phyloP scores from a whole-genome alignment of 2,888 invertebrate genomes.

The Yponomeuta malinellus region DNA sequence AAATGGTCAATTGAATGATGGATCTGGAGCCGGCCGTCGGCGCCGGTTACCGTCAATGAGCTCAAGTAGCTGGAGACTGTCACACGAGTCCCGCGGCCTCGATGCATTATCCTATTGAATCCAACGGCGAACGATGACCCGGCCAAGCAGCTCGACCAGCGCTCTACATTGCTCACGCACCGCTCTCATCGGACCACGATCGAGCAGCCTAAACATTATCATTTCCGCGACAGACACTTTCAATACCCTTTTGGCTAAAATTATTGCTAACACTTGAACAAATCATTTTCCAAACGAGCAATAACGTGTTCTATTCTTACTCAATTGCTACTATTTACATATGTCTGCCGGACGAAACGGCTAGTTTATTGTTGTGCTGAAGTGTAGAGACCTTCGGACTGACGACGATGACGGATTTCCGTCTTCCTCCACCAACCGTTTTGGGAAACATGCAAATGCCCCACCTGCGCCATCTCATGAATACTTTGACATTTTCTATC shows the following conservation, averaged over 20 bases:
- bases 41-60: background rate
- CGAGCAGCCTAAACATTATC: background rate
- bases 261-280: background rate
- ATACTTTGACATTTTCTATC: background rate
- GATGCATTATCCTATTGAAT: background rate
- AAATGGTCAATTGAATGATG: background rate
- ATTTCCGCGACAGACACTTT: background rate
- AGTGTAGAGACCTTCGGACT: background rate
- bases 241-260: background rate
- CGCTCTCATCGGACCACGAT: background rate
- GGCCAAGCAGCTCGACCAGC: background rate
- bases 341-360: background rate
- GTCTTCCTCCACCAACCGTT: background rate
- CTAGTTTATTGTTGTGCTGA: background rate
- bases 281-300: background rate
- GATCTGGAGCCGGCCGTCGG: background rate
- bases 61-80: background rate
- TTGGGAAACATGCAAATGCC: background rate
- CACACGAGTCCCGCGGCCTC: background rate
- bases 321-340: background rate
- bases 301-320: background rate
- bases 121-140: background rate
- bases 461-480: background rate
- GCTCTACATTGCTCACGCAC: background rate
- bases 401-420: background rate